These are phyloP conservation scores for Nemotelus pantherinus DNA, from an alignment of 2,888 invertebrate genomes.

Conservation along the genomic window DNA sequence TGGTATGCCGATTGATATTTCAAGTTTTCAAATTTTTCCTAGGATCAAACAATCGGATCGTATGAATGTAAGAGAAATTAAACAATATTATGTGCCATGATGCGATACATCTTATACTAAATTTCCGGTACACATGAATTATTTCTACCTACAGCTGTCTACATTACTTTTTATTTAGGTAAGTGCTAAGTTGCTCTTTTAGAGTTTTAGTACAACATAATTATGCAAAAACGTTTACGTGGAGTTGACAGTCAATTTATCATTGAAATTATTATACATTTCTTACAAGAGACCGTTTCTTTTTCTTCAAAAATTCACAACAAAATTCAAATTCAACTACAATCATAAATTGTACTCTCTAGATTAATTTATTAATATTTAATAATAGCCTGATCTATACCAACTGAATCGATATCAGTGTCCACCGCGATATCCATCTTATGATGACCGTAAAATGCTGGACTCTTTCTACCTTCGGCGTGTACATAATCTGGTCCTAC, in stretches of 20 bases:
- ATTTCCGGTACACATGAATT: neutral
- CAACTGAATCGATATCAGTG: conserved; percentile 15
- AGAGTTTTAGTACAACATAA: neutral
- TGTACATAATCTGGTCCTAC: conserved; percentile 98
- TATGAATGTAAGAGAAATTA: neutral
- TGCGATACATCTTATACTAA: conserved; percentile 24
- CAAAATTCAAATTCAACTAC: too few relatives aligned
- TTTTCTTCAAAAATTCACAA: too few relatives aligned
- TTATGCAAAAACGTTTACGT: neutral
- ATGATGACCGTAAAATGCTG: conserved; percentile 80
- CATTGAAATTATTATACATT: neutral
- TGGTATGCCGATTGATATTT: too few relatives aligned
- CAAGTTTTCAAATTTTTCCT: too few relatives aligned
- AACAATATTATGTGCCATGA: neutral
- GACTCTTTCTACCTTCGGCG: conserved; percentile 96
- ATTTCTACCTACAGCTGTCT: neutral
- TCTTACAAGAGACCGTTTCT: neutral
- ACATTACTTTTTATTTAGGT: too few relatives aligned
- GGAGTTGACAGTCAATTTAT: neutral
- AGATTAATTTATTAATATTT: too few relatives aligned
- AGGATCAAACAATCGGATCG: too few relatives aligned
- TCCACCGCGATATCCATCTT: conserved; percentile 12
- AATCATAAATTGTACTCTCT: too few relatives aligned
- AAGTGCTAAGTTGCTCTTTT: too few relatives aligned
- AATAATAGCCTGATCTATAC: conserved; percentile 27